phyloP scores from a whole-genome alignment of 2,113 vertebrate genomes.

The Zapus hudsonius region DNA sequence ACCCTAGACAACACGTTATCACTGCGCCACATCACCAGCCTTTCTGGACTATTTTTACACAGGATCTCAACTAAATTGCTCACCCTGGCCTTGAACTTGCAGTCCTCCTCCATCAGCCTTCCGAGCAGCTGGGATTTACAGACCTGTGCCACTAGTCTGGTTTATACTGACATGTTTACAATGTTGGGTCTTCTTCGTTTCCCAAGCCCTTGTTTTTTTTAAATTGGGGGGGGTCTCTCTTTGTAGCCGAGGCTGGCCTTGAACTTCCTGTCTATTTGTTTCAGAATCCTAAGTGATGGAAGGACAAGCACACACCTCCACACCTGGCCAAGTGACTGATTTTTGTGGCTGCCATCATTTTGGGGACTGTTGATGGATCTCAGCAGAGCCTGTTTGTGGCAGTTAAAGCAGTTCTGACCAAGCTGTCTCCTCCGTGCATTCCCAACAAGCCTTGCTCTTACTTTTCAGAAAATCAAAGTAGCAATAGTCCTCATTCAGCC shows the following conservation, averaged over 20 bases:
- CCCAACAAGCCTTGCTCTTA: not conserved
- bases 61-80: not conserved
- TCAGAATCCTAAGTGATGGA: not conserved
- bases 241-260: not conserved
- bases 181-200: not conserved
- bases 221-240: not conserved
- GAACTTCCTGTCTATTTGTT: not conserved
- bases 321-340: not conserved
- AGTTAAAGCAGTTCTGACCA: not conserved
- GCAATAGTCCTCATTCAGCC: not conserved
- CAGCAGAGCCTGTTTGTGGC: not conserved
- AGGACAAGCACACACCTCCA: no score
- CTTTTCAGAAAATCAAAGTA: not conserved
- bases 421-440: not conserved
- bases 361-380: not conserved
- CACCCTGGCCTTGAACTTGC: not conserved
- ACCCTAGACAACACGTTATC: no score
- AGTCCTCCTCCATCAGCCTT: not conserved
- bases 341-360: not conserved
- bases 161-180: not conserved
- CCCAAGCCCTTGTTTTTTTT: no score
- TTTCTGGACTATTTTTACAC: not conserved
- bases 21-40: not conserved
- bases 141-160: no score
- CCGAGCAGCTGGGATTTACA: not conserved